Evolutionary conservation across 2,888 invertebrate species (phyloP).

Genomic region (Hedychridium roseum): DNA sequence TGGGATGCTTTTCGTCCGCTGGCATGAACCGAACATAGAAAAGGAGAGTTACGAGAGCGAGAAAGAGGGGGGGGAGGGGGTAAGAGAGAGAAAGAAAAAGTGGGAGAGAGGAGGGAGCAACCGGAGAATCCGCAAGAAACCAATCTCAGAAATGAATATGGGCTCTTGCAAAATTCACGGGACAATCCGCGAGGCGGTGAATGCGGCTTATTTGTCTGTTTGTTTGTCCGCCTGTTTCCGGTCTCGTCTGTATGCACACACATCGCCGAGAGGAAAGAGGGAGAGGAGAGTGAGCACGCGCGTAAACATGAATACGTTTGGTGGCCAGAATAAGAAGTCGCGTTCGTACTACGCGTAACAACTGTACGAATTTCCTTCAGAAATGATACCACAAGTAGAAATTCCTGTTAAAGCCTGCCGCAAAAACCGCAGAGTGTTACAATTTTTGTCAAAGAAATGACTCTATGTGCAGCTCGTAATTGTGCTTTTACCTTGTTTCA

Average conservation of each 20-base stretch:
- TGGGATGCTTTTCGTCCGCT: slow-evolving; percentile 28
- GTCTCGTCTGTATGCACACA: slow-evolving; percentile 55
- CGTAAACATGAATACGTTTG: no score
- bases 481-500: no score
- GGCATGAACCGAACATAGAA: slow-evolving; percentile 4
- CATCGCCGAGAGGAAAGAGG: no score
- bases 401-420: no score
- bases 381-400: no score
- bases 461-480: no score
- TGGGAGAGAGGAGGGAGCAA: slow-evolving; percentile 5
- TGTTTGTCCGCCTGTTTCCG: slow-evolving; percentile 55
- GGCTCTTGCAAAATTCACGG: slow-evolving; percentile 50
- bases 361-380: no score
- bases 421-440: no score
- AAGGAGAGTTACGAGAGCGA: not conserved
- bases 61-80: not conserved
- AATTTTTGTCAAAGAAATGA: no score
- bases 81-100: slow-evolving; percentile 2
- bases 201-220: slow-evolving; percentile 51
- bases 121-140: slow-evolving; percentile 34
- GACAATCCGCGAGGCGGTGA: slow-evolving; percentile 42
- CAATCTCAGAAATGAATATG: slow-evolving; percentile 48
- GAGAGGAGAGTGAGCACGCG: no score
- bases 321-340: no score
- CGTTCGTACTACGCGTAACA: no score